These are phyloP conservation scores for Anthoptus insignis DNA, from an alignment of 2,888 invertebrate genomes.

Conservation along the genomic window DNA sequence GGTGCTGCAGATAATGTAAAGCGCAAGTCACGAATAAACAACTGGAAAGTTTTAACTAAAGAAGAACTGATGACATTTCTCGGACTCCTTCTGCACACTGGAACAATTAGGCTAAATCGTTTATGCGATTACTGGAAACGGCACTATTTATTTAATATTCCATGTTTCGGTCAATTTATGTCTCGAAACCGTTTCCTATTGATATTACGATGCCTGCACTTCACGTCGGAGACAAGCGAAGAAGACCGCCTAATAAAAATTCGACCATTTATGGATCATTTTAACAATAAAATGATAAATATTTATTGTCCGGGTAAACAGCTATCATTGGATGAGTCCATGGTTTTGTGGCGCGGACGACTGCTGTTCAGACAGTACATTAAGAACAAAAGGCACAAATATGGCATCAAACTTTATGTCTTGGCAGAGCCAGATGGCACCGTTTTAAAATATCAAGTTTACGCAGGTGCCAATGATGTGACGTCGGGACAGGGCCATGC, in stretches of 20 bases:
- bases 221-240: conserved; percentile 40
- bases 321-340: conserved; percentile 53
- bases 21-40: too few species aligned
- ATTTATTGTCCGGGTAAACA: conserved; percentile 35
- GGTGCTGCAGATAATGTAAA: neutral
- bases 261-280: conserved; percentile 20
- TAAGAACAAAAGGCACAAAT: conserved; percentile 54
- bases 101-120: too few species aligned
- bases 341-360: conserved; percentile 59
- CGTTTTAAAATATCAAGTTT: conserved; percentile 49
- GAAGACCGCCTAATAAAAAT: too few species aligned
- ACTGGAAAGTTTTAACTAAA: too few species aligned
- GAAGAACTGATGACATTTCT: too few species aligned
- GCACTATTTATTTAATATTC: too few species aligned
- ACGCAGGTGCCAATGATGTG: conserved; percentile 46
- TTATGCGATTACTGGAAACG: too few species aligned
- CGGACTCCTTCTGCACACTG: too few species aligned
- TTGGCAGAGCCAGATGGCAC: conserved; percentile 59
- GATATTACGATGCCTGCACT: conserved; percentile 61
- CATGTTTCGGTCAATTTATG: conserved; percentile 26
- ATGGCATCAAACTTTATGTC: conserved; percentile 61
- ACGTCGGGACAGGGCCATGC: conserved; percentile 50
- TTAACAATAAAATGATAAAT: conserved; percentile 2
- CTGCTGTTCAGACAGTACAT: conserved; percentile 42
- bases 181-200: conserved; percentile 57